Evolutionary conservation across 1,140 invertebrate genomes (phyloP).

Genomic region (Fopius arisanus): DNA sequence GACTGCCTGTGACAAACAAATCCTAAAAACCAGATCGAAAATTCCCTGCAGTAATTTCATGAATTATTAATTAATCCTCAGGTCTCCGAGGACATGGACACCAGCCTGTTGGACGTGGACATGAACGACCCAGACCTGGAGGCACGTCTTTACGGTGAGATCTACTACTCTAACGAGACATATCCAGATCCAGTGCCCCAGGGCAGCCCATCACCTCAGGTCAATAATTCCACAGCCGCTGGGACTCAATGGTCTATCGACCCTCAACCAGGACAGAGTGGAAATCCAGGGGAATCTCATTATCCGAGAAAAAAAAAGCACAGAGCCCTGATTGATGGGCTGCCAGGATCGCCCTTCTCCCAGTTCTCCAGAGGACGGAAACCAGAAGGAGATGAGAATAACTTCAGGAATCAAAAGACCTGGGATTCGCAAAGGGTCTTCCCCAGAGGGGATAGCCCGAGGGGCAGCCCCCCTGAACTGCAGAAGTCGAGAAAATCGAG

Average conservation of each 20-base stretch:
- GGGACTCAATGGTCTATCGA: not conserved
- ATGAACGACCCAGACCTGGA: constrained; percentile 43
- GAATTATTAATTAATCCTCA: not conserved
- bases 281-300: not conserved
- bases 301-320: not conserved
- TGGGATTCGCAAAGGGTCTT: too few relatives aligned
- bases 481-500: not conserved
- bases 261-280: not conserved
- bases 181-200: not conserved
- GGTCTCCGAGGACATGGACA: not conserved
- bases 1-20: too few relatives aligned
- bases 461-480: too few relatives aligned
- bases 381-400: too few relatives aligned
- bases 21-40: too few relatives aligned
- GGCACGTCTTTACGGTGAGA: constrained; percentile 46
- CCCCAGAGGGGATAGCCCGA: too few relatives aligned
- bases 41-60: too few relatives aligned
- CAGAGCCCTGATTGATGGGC: not conserved
- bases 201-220: not conserved
- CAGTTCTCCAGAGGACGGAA: too few relatives aligned
- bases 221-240: too few relatives aligned
- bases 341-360: not conserved
- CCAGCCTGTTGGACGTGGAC: constrained; percentile 9
- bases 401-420: not conserved
- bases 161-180: constrained; percentile 45